These are phyloP conservation scores for Dicentrarchus labrax DNA, from an alignment of 2,113 vertebrate genomes.

Conservation along the genomic window DNA sequence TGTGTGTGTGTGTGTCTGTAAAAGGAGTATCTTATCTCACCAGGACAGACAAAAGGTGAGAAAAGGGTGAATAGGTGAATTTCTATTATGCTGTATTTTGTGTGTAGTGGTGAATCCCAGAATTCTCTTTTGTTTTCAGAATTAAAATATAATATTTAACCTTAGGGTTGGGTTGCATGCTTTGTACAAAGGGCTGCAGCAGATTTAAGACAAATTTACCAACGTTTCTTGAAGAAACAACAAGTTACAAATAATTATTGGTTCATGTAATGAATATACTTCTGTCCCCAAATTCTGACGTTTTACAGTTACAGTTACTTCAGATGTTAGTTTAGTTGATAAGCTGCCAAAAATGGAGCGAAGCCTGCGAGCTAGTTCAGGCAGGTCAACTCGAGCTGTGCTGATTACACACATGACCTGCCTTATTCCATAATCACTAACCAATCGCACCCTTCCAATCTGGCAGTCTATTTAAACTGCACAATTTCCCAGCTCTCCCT, in stretches of 20 bases:
- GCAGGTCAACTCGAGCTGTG: no score
- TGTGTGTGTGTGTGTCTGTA: neutral
- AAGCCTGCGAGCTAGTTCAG: no score
- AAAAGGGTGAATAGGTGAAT: neutral
- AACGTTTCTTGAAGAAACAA: neutral
- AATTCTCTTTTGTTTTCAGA: conserved; percentile 2
- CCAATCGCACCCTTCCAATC: no score
- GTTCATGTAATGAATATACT: no score
- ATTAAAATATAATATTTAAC: neutral
- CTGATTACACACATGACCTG: no score
- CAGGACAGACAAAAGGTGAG: neutral
- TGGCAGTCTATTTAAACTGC: no score
- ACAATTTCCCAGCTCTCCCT: no score
- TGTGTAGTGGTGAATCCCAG: neutral
- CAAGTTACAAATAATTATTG: neutral
- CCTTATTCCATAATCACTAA: no score
- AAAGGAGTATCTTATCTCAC: neutral
- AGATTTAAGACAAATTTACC: neutral
- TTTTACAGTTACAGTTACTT: neutral
- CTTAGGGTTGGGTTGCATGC: neutral
- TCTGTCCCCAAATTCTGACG: neutral
- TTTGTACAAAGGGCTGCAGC: neutral
- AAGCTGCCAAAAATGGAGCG: neutral
- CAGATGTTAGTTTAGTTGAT: neutral
- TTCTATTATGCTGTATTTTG: neutral